Evolutionary conservation across 2,797 vertebrate genomes (phyloP).

Genomic region (Anguilla pacifica): DNA sequence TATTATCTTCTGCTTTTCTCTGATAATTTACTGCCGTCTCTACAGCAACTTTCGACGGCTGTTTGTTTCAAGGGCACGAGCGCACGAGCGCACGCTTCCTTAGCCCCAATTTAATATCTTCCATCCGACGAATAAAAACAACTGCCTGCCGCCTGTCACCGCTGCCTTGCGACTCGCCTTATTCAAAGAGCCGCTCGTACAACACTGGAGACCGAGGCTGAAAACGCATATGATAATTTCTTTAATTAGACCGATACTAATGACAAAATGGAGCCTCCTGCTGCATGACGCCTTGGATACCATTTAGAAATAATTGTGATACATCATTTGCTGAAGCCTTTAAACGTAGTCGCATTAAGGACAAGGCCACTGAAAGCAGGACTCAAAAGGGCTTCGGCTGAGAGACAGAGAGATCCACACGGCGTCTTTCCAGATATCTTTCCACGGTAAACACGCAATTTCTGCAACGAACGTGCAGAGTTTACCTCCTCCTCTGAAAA

Average conservation of each 20-base stretch:
- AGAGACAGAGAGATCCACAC: background rate
- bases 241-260: slow-evolving; percentile 40
- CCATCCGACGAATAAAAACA: slow-evolving; percentile 15
- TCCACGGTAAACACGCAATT: slow-evolving; percentile 40
- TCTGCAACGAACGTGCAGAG: slow-evolving; percentile 18
- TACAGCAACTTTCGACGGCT: slow-evolving; percentile 58
- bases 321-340: slow-evolving; percentile 18
- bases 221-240: slow-evolving; percentile 27
- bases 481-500: slow-evolving; percentile 40
- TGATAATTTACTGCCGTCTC: slow-evolving; percentile 69
- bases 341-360: slow-evolving; percentile 27
- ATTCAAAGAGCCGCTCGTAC: slow-evolving; percentile 2
- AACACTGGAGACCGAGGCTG: slow-evolving; percentile 15
- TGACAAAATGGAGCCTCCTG: slow-evolving; percentile 37
- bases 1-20: slow-evolving; percentile 56
- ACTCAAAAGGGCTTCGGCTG: background rate
- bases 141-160: background rate
- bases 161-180: slow-evolving; percentile 20
- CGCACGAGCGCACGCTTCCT: slow-evolving; percentile 54
- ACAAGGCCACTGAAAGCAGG: slow-evolving; percentile 6
- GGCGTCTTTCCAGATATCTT: background rate
- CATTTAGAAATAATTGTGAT: slow-evolving; percentile 30
- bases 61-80: slow-evolving; percentile 70
- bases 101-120: slow-evolving; percentile 49
- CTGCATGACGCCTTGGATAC: slow-evolving; percentile 32